Base-by-base conservation (phyloP, 1,140 invertebrate genomes). In the Drosophila funebris region DNA sequence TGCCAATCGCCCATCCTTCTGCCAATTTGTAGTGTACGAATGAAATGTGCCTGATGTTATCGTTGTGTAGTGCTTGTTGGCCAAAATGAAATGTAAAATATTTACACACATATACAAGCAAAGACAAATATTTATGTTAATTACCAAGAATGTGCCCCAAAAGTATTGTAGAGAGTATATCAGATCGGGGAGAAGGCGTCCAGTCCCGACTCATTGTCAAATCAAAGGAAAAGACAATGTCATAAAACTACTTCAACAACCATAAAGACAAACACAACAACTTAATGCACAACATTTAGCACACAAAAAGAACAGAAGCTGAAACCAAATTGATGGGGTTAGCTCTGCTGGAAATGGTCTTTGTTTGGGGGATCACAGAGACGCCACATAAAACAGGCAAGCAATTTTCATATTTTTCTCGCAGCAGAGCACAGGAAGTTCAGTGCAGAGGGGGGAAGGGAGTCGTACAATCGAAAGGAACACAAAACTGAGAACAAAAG, bases 321-420 rank as follows among this genome's bases (percentile, higher is more conserved):
- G 36, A 61, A 75, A 62, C 37, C 27, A 39, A 67, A 75, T 67
- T 64, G 37, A 71, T 60, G 67, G 68, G 60, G 52, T 44, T 64
- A 53, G 31, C 24, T 16, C 36, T 46, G 53, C 46, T 20, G 33
- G 22, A 39, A 22, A 8, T 22, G 11, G 14, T 18, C 33, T 8
- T 36, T 9, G 53, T 48, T 14, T 16, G 11, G 24, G 22, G 48
- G 13, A 33, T 57, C 39, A 36, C n/a, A n/a, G 37, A 22, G 29
- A 44, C 31, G 9, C 31, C 16, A 48, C 11, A 68, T 46, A 33
- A 64, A 73, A 69, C 41, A 74, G 56, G 56, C 76, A 63, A 78
- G 72, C 78, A 68, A 76, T 78, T 80, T 80, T 80, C 66, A 80
- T 80, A 80, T 80, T 78, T 80, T 78, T 72, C 71, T 72, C 76